These are phyloP conservation scores for Sparidentex hasta DNA, from an alignment of 2,797 vertebrate genomes.

Conservation along the genomic window DNA sequence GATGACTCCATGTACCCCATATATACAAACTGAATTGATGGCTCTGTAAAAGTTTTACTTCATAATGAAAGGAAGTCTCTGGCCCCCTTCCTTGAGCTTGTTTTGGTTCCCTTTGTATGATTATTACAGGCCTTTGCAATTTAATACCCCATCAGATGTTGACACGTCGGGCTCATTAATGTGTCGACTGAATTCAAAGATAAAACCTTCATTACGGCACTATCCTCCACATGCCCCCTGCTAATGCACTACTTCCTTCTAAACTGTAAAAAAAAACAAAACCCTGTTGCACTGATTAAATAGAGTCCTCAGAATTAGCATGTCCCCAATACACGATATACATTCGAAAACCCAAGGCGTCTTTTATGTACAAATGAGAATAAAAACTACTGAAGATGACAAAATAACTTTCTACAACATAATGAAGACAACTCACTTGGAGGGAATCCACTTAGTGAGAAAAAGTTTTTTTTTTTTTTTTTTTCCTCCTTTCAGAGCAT, in stretches of 20 bases:
- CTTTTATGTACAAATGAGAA: conserved; percentile 44
- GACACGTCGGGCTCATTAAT: conserved; percentile 33
- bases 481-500: neutral
- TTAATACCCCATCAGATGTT: neutral
- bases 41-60: neutral
- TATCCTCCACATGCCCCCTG: conserved; percentile 9
- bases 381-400: conserved; percentile 52
- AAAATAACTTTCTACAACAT: conserved; percentile 45
- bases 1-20: neutral
- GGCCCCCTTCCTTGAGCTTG: neutral
- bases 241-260: conserved; percentile 5
- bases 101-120: neutral
- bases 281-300: conserved; percentile 18
- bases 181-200: conserved; percentile 10
- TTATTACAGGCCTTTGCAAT: neutral
- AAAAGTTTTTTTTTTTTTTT: conserved; percentile 25
- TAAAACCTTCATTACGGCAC: conserved; percentile 23
- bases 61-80: neutral
- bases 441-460: conserved; percentile 56
- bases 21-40: neutral
- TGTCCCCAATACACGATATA: conserved; percentile 14
- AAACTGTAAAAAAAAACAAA: conserved; percentile 13
- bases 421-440: conserved; percentile 61
- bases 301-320: conserved; percentile 39
- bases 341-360: conserved; percentile 27